Conservation (phyloP, 1,140 invertebrate species). For the Drosophila guanche region DNA sequence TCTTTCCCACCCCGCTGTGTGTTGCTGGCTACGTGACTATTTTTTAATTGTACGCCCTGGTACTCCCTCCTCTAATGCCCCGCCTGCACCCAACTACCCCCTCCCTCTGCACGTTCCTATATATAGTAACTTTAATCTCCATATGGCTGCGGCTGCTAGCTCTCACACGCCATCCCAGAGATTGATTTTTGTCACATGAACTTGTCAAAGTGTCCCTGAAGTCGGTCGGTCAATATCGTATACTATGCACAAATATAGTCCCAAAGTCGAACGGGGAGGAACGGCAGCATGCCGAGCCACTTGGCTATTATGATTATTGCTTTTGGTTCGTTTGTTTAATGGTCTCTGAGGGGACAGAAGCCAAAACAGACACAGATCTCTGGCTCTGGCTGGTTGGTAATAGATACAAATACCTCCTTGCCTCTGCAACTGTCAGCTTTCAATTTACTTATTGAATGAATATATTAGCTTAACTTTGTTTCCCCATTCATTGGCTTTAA, state of each 20-base stretch:
- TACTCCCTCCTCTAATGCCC: constrained; percentile 5
- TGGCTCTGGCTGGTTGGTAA: constrained; percentile 25
- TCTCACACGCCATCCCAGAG: constrained; percentile 45
- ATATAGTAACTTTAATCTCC: constrained; percentile 63
- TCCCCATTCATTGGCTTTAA: constrained; percentile 21
- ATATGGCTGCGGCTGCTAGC: constrained; percentile 54
- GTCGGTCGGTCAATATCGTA: constrained; percentile 54
- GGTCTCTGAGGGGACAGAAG: constrained; percentile 28
- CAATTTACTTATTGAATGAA: constrained; percentile 33
- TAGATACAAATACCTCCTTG: constrained; percentile 40
- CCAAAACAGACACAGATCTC: constrained; percentile 29
- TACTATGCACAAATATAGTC: constrained; percentile 14
- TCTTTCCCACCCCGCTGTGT: constrained; percentile 24
- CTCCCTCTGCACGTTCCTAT: constrained; percentile 6
- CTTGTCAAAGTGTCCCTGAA: constrained; percentile 66
- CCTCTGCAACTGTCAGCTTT: constrained; percentile 25
- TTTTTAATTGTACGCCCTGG: constrained; percentile 57
- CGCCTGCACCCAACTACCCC: not conserved
- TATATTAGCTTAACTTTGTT: constrained; percentile 36
- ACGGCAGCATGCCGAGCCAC: not conserved
- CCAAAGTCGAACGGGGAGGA: no score
- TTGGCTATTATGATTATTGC: constrained; percentile 72
- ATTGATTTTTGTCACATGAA: constrained; percentile 72
- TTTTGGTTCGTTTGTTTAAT: constrained; percentile 76
- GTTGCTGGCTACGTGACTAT: constrained; percentile 65